Conservation (phyloP, 2,888 invertebrate species). For the Dromius quadrimaculatus region DNA sequence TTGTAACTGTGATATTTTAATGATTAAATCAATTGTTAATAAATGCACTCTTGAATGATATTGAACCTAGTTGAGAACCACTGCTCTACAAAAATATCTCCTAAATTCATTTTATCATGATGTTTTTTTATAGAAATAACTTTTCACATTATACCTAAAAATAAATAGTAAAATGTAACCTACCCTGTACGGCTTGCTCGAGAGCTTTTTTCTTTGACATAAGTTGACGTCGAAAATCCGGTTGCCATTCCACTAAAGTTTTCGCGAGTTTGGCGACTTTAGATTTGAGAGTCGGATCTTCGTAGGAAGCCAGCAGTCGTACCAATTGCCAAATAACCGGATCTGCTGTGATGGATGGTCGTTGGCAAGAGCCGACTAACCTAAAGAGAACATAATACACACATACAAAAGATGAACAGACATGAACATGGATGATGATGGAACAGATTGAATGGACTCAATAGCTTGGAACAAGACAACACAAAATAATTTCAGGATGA, state of each 20-base stretch:
- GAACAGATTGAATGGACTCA: too few relatives aligned
- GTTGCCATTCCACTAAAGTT: constrained; percentile 74
- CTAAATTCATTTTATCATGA: too few relatives aligned
- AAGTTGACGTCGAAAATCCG: constrained; percentile 76
- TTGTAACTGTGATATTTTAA: too few relatives aligned
- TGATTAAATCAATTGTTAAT: too few relatives aligned
- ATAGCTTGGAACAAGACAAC: too few relatives aligned
- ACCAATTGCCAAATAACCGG: constrained; percentile 89
- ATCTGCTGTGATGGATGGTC: constrained; percentile 79
- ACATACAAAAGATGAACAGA: constrained; percentile 20
- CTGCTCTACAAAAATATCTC: too few relatives aligned
- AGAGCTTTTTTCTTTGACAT: constrained; percentile 78
- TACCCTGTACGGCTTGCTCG: constrained; percentile 88
- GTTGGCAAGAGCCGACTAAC: constrained; percentile 68
- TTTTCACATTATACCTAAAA: too few relatives aligned
- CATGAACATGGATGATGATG: constrained; percentile 25
- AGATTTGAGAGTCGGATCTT: constrained; percentile 74
- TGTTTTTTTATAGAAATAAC: too few relatives aligned
- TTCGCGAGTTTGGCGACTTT: constrained; percentile 73
- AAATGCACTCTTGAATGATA: too few relatives aligned
- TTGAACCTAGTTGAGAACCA: too few relatives aligned
- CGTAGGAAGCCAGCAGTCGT: constrained; percentile 73
- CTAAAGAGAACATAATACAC: constrained; percentile 59
- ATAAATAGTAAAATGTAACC: too few relatives aligned
- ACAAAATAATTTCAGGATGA: too few relatives aligned